Percentiles rank a stretch among this genome's conserved stretches.
Conservation (phyloP, 2,888 invertebrate genomes). For the Hedya salicella region DNA sequence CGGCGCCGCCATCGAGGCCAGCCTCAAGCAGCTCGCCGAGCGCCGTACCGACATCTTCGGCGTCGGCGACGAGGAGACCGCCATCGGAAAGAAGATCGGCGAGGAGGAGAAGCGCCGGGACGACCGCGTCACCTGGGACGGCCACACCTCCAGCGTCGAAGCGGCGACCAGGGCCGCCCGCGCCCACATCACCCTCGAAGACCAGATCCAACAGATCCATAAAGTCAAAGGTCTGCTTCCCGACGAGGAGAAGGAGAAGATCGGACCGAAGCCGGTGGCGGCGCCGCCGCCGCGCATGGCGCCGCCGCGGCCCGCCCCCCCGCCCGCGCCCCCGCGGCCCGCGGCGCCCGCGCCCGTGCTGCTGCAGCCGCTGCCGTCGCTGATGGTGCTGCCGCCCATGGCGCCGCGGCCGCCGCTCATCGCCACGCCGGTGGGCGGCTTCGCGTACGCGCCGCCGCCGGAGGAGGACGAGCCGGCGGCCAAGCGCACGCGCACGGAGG, state of each 20-base stretch:
- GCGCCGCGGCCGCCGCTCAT: constrained; percentile 56
- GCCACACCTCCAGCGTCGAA: constrained; percentile 98
- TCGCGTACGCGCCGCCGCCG: constrained; percentile 49
- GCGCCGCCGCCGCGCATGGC: constrained; percentile 47
- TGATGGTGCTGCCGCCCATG: constrained; percentile 82
- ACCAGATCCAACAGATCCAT: constrained; percentile 98
- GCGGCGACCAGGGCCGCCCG: constrained; percentile 97
- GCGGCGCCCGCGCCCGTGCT: constrained; percentile 56
- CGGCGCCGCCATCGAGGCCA: constrained; percentile 97
- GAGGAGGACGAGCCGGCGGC: constrained; percentile 93
- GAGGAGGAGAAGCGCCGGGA: constrained; percentile 95
- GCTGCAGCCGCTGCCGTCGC: constrained; percentile 77
- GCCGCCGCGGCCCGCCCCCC: constrained; percentile 51
- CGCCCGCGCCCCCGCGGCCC: constrained; percentile 46
- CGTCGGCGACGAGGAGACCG: constrained; percentile 99
- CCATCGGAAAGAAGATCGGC: constrained; percentile 99
- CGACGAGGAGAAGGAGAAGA: constrained; percentile 98
- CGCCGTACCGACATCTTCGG: constrained; percentile 99
- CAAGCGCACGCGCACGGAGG: constrained; percentile 96
- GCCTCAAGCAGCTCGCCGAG: constrained; percentile 96
- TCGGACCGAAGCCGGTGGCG: constrained; percentile 93
- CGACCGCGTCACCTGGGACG: constrained; percentile 98
- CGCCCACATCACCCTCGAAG: constrained; percentile 97
- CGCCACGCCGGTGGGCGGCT: constrained; percentile 51
- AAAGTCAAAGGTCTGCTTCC: constrained; percentile 96